Evolutionary conservation across 2,797 vertebrate species (phyloP).

Genomic region (Trachurus trachurus): DNA sequence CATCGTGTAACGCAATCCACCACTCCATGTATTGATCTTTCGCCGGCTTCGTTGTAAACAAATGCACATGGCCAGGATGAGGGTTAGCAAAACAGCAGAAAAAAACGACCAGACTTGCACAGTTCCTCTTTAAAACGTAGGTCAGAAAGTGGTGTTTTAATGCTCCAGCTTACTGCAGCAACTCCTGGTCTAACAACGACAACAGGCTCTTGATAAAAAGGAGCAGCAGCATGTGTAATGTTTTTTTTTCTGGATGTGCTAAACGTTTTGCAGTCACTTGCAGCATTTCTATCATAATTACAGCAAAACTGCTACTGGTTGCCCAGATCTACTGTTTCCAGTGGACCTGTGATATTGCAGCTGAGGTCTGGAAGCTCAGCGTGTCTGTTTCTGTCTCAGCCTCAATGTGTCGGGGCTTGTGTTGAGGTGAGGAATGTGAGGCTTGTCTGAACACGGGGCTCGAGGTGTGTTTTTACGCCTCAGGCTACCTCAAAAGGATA

Average conservation of each 20-base stretch:
- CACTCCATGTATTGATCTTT: no score
- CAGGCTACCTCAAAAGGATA: constrained; percentile 44
- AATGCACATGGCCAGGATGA: no score
- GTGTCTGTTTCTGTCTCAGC: background rate
- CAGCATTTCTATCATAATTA: background rate
- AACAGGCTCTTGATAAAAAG: background rate
- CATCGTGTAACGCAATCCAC: no score
- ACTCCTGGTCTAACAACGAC: background rate
- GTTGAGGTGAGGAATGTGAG: constrained; percentile 67
- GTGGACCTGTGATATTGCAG: background rate
- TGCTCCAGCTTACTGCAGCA: background rate
- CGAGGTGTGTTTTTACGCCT: constrained; percentile 57
- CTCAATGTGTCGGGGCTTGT: constrained; percentile 50
- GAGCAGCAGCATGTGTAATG: background rate
- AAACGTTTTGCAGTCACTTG: background rate
- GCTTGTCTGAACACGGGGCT: constrained; percentile 66
- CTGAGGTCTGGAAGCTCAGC: background rate
- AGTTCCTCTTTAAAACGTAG: background rate
- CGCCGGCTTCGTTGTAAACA: no score
- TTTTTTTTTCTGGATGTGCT: background rate
- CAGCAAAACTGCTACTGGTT: background rate
- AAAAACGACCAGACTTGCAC: no score
- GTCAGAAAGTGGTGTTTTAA: background rate
- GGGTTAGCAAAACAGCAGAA: no score
- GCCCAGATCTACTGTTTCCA: background rate